These are phyloP conservation scores for Acrossocheilus wenchowensis DNA, from an alignment of 2,797 vertebrate genomes.

Conservation along the genomic window DNA sequence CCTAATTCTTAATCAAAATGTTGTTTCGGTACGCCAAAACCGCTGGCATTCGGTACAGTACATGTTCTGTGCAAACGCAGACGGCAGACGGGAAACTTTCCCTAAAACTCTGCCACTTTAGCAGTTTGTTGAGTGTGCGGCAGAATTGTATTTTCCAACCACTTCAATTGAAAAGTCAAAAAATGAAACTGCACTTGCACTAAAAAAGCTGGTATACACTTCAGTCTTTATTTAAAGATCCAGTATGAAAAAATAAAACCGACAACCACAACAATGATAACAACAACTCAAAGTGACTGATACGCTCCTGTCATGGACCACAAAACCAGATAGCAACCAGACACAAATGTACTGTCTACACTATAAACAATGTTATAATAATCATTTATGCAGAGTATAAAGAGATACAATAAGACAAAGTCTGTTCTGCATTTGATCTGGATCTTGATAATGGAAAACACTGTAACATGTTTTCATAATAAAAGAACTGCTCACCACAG, in stretches of 20 bases:
- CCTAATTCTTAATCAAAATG: neutral
- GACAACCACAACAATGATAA: neutral
- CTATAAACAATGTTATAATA: constrained; percentile 63
- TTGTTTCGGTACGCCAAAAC: neutral
- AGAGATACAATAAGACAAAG: constrained; percentile 44
- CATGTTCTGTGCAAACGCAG: constrained; percentile 2
- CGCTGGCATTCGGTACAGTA: neutral
- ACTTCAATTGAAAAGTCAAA: neutral
- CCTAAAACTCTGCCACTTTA: neutral
- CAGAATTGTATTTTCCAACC: neutral
- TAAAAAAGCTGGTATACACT: constrained; percentile 28
- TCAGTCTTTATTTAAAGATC: constrained; percentile 56
- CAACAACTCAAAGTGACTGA: constrained; percentile 2
- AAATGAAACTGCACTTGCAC: neutral
- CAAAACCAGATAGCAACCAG: constrained; percentile 47
- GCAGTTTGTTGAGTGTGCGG: neutral
- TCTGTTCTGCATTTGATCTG: constrained; percentile 52
- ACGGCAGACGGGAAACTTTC: neutral
- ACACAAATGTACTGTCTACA: constrained; percentile 48
- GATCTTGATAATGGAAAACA: constrained; percentile 18
- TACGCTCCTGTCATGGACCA: constrained; percentile 45
- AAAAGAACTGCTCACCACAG: constrained; percentile 10
- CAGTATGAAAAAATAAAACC: constrained; percentile 35
- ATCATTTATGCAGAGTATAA: constrained; percentile 50
- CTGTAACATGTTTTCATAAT: neutral